Evolutionary conservation across 2,888 invertebrate species (phyloP).

Genomic region (Priocnemis perturbator): DNA sequence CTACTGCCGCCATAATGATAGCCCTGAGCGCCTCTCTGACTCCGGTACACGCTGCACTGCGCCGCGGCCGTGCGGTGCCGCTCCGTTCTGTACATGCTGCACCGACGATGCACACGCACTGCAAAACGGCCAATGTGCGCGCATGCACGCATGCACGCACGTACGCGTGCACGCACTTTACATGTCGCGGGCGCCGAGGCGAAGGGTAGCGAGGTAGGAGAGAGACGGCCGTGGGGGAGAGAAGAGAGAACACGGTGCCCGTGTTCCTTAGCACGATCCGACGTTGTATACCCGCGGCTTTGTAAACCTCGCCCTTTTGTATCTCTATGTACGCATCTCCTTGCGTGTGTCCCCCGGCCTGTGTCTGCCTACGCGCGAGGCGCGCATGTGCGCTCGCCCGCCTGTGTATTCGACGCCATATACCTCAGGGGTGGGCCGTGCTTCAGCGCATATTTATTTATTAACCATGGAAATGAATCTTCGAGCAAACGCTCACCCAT

Average conservation of each 20-base stretch:
- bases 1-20: conserved; percentile 75
- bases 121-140: conserved; percentile 16
- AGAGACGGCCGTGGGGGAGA: background rate
- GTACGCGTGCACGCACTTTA: conserved; percentile 48
- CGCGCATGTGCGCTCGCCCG: conserved; percentile 12
- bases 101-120: conserved; percentile 32
- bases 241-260: conserved; percentile 30
- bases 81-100: conserved; percentile 29
- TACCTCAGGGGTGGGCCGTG: background rate
- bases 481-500: background rate
- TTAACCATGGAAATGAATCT: conserved; percentile 3
- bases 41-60: conserved; percentile 55
- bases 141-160: conserved; percentile 43
- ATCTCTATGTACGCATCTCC: conserved; percentile 37
- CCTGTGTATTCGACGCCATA: background rate
- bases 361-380: conserved; percentile 18
- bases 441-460: conserved; percentile 1
- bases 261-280: background rate
- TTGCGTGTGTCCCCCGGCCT: conserved; percentile 7
- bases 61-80: conserved; percentile 35
- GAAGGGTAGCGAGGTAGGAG: conserved; percentile 12
- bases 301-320: conserved; percentile 26
- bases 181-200: conserved; percentile 36
- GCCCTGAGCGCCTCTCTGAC: conserved; percentile 69
- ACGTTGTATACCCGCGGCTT: conserved; percentile 7